Evolutionary conservation across 1,140 invertebrate genomes (phyloP).

Genomic region (Sipha flava): DNA sequence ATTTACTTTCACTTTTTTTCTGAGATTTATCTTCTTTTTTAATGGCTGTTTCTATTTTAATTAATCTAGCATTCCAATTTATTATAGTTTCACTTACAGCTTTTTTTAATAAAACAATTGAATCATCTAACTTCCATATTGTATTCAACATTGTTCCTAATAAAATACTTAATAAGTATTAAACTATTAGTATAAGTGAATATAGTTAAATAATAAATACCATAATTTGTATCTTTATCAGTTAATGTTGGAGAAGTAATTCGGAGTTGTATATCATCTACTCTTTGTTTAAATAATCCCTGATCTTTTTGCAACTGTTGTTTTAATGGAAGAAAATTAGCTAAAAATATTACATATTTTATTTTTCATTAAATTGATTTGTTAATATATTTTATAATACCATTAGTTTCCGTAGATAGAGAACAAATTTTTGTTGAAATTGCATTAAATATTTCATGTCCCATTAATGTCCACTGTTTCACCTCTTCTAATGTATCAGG

Average conservation of each 20-base stretch:
- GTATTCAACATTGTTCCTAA: constrained; percentile 36
- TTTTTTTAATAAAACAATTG: constrained; percentile 55
- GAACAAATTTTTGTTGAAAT: constrained; percentile 44
- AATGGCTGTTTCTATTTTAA: constrained; percentile 41
- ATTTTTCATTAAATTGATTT: neutral
- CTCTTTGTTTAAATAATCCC: constrained; percentile 59
- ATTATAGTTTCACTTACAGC: constrained; percentile 55
- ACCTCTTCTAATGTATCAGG: constrained; percentile 57
- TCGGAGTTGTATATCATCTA: constrained; percentile 65
- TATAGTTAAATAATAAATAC: neutral
- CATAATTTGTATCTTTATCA: constrained; percentile 21
- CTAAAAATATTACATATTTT: neutral
- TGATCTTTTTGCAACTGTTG: constrained; percentile 56
- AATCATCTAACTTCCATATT: constrained; percentile 53
- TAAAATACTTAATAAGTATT: neutral
- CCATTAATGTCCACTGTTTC: constrained; percentile 57
- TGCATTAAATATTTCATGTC: constrained; percentile 59
- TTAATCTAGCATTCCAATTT: constrained; percentile 57
- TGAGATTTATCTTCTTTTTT: constrained; percentile 59
- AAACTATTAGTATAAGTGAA: neutral
- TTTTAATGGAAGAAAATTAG: constrained; percentile 43
- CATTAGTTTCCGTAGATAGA: constrained; percentile 20
- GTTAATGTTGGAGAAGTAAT: constrained; percentile 54
- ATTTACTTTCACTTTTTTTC: neutral
- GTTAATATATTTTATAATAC: neutral